These are phyloP conservation scores for Helicoverpa assulta DNA, from an alignment of 2,888 invertebrate genomes.

Conservation along the genomic window DNA sequence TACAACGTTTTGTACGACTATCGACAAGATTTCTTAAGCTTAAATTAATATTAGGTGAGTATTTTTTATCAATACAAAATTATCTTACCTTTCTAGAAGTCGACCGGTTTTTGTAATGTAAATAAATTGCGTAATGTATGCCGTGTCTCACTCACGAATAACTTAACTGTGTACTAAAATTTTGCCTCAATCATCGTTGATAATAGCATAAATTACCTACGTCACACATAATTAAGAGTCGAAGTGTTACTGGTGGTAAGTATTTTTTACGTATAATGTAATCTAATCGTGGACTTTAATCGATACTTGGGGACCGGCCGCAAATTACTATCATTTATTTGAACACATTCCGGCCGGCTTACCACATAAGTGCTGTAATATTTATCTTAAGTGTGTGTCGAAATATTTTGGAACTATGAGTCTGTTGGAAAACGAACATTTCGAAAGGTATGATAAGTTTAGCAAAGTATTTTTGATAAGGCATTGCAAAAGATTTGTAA, in stretches of 20 bases:
- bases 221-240: constrained; percentile 54
- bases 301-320: constrained; percentile 31
- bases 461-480: constrained; percentile 1
- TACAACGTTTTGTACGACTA: constrained; percentile 48
- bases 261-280: constrained; percentile 34
- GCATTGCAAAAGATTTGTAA: neutral
- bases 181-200: constrained; percentile 54
- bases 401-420: constrained; percentile 25
- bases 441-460: constrained; percentile 28
- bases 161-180: constrained; percentile 42
- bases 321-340: constrained; percentile 37
- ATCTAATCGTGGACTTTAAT: constrained; percentile 56
- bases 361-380: constrained; percentile 16
- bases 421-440: constrained; percentile 24
- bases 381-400: constrained; percentile 33
- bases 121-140: constrained; percentile 63
- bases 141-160: constrained; percentile 36
- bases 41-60: constrained; percentile 53
- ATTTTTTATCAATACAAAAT: constrained; percentile 13
- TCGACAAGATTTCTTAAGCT: constrained; percentile 37
- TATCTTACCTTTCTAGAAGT: constrained; percentile 38
- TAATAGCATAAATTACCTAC: constrained; percentile 55
- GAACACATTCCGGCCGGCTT: constrained; percentile 1
- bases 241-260: constrained; percentile 49
- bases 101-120: constrained; percentile 59